phyloP scores from a whole-genome alignment of 2,113 vertebrate genomes.

The Solea senegalensis region DNA sequence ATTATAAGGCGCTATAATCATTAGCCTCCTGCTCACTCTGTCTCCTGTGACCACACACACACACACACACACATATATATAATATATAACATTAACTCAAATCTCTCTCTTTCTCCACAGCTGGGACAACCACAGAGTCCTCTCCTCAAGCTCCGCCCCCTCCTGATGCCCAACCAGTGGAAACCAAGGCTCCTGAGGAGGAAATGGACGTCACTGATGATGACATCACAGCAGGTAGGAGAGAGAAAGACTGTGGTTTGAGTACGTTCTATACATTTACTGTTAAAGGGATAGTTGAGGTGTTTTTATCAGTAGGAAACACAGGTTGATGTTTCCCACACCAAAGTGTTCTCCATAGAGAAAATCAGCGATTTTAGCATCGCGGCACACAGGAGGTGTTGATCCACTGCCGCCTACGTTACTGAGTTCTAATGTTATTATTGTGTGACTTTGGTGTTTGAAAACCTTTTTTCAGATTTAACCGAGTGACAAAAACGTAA shows the following conservation, averaged over 20 bases:
- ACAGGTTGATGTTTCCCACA: too few relatives aligned
- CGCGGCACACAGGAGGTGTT: too few relatives aligned
- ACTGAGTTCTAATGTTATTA: too few relatives aligned
- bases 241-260: neutral
- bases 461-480: too few relatives aligned
- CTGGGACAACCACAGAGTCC: conserved; percentile 85
- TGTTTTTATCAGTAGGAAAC: too few relatives aligned
- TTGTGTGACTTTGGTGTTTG: too few relatives aligned
- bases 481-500: too few relatives aligned
- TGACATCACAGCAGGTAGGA: conserved; percentile 90
- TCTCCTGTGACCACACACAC: neutral
- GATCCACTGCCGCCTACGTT: too few relatives aligned
- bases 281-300: too few relatives aligned
- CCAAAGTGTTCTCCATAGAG: too few relatives aligned
- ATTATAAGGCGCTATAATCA: conserved; percentile 14
- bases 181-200: conserved; percentile 89
- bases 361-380: too few relatives aligned
- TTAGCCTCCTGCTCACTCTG: neutral
- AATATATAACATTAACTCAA: neutral
- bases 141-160: conserved; percentile 72
- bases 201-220: conserved; percentile 94
- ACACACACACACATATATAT: neutral
- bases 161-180: conserved; percentile 80
- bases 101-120: conserved; percentile 70
- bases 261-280: too few relatives aligned